Evolutionary conservation across 2,797 vertebrate genomes (phyloP), one percentile per base, ranked within the genome.

Genomic region (Carcharodon carcharias): DNA sequence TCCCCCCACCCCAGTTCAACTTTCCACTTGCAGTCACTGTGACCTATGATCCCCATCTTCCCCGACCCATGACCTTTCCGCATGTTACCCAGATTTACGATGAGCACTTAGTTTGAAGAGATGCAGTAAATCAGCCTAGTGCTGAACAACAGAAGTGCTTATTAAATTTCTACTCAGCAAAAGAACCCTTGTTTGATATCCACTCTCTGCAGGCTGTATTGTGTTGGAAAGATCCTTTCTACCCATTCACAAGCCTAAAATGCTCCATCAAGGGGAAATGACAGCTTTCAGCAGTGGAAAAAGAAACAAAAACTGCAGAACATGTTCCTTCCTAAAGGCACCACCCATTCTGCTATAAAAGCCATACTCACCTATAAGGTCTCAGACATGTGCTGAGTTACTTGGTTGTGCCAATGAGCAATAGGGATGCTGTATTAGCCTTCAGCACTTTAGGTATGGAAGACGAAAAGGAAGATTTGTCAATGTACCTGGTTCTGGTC

Each of bases 121-220:
- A 77, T 54, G 31, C 94, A 95, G 69, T 95, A 73, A 95, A 95
- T 95, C 69, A 95, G 26, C 69, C 50, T 12, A 8, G 31, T 58
- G 31, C 94, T n/a, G 28, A 77, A 56, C 67, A 77, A 95, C 69
- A 77, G 67, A 77, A 54, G 12, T 50, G 18, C 54, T 95, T 95
- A 77, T 95, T 95, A 77, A 95, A 71, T 5, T 71, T 54, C 93
- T 67, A 77, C 94, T 73, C 67, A 73, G 93, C 58, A 45, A 93
- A 67, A 67, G 63, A 31, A 93, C n/a, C 88, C 88, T 91, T 35
- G 23, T 16, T 91, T n/a, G 58, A 26, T 65, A 67, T 67, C n/a
- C 63, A 28, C 61, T 67, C 91, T 67, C 61, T 28, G 63, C 4
- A 45, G n/a, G n/a, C 91, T 45, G 9, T 23, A 45, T 61, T 67